Conservation (phyloP, 2,113 vertebrate species). For the Nestor notabilis region DNA sequence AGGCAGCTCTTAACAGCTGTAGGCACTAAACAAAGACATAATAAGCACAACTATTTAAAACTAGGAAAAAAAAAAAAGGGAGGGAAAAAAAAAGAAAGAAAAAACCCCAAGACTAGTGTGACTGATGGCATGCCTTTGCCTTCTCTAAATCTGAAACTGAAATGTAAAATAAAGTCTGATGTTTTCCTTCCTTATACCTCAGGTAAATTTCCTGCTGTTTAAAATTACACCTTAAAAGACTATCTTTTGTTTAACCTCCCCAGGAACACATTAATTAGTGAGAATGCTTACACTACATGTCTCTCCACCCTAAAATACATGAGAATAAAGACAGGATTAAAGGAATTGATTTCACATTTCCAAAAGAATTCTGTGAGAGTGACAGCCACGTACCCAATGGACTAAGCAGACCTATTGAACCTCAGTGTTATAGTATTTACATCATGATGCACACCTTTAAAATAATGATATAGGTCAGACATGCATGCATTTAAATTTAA, state of each 20-base stretch:
- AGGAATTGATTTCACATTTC: not conserved
- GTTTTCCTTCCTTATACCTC: not conserved
- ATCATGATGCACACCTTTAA: not conserved
- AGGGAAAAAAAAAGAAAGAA: not conserved
- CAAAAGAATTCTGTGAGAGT: not conserved
- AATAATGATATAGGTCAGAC: not conserved
- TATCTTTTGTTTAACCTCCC: not conserved
- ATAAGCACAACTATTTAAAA: not conserved
- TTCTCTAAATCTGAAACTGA: not conserved
- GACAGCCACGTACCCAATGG: not conserved
- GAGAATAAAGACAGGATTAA: not conserved
- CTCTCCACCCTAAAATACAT: not conserved
- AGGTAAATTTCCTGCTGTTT: not conserved
- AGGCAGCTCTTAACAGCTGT: not conserved
- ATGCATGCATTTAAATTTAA: constrained; percentile 30
- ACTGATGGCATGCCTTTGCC: not conserved
- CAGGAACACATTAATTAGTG: not conserved
- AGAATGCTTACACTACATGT: not conserved
- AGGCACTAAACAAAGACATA: not conserved
- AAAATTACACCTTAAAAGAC: not conserved
- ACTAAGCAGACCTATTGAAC: not conserved
- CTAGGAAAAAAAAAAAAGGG: not conserved
- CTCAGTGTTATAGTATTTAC: not conserved
- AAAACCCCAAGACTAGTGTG: not conserved
- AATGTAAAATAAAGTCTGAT: not conserved